Conservation (phyloP, 2,113 vertebrate genomes). For the Gopherus evgoodei region DNA sequence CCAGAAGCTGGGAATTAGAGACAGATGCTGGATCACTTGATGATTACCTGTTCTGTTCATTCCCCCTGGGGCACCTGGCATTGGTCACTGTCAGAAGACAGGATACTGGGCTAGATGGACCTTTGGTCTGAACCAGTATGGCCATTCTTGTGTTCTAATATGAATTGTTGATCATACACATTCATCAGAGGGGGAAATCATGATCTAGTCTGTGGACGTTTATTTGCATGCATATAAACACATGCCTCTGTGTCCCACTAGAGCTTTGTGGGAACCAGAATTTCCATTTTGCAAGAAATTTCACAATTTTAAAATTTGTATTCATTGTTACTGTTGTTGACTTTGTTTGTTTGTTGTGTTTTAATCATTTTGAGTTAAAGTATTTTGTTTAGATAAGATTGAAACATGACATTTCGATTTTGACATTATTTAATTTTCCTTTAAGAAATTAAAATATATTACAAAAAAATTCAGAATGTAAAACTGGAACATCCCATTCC, state of each 20-base stretch:
- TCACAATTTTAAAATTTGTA: neutral
- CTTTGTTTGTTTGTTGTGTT: neutral
- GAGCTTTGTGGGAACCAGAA: neutral
- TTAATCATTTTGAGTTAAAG: neutral
- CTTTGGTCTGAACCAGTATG: too few species aligned
- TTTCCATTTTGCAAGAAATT: rapidly evolving
- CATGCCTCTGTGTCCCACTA: neutral
- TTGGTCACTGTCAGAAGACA: too few species aligned
- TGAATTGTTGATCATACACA: neutral
- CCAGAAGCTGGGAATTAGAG: too few species aligned
- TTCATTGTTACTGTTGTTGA: neutral
- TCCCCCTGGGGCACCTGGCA: too few species aligned
- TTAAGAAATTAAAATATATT: neutral
- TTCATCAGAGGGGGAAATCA: neutral
- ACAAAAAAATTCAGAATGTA: neutral
- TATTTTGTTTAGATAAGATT: neutral
- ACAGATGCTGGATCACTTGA: too few species aligned
- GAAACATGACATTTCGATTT: neutral
- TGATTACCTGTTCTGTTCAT: too few species aligned
- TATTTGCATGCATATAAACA: neutral
- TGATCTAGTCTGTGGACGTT: neutral
- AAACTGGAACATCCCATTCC: neutral
- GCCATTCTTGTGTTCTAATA: neutral
- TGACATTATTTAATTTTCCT: neutral
- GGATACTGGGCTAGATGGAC: too few species aligned